A percentile compares a stretch with the other conserved stretches of the same genome.
Conservation (phyloP, 2,113 vertebrate genomes). For the Mola mola region DNA sequence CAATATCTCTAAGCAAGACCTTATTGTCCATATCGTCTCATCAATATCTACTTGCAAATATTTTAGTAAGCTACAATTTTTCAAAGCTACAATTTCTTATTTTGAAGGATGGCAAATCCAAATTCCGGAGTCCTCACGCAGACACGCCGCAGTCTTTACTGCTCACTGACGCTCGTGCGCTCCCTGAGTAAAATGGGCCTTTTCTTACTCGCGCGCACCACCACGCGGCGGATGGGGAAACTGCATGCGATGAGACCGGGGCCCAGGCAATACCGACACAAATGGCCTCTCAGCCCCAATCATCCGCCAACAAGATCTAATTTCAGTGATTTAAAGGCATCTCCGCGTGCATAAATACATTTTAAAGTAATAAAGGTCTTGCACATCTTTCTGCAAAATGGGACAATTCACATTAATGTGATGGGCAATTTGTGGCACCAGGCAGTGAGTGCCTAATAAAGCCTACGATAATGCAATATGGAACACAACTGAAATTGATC, state of each 20-base stretch:
- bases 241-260: no score
- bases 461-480: no score
- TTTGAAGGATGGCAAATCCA: constrained; percentile 20
- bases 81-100: constrained; percentile 18
- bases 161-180: constrained; percentile 13
- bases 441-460: no score
- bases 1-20: no score
- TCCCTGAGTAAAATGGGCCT: constrained; percentile 2
- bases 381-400: constrained; percentile 2
- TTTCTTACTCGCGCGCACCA: constrained; percentile 16
- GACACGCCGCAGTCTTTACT: not conserved
- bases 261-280: no score
- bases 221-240: constrained; percentile 36
- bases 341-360: not conserved
- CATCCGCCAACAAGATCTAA: not conserved
- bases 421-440: no score
- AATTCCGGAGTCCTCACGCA: constrained; percentile 12
- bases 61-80: no score
- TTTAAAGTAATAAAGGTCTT: not conserved
- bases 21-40: no score
- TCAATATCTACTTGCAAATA: no score
- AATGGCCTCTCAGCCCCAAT: not conserved
- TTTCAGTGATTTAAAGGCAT: not conserved
- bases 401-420: not conserved
- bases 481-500: no score